Evolutionary conservation across 1,140 invertebrate species (phyloP).

Genomic region (Macrobrachium rosenbergii): DNA sequence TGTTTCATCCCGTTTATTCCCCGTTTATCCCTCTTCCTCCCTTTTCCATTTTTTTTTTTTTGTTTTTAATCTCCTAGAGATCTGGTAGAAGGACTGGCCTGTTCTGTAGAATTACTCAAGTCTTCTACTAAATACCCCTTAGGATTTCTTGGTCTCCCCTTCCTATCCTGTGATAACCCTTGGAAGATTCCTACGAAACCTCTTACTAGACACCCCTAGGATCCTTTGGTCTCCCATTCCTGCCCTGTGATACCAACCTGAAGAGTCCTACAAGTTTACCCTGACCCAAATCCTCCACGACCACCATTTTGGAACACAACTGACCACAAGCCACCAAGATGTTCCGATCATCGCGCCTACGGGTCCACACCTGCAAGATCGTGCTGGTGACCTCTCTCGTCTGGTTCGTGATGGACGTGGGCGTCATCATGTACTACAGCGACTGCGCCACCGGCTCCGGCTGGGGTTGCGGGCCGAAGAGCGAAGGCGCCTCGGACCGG

Average conservation of each 20-base stretch:
- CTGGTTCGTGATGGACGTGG: constrained; percentile 94
- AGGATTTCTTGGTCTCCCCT: no score
- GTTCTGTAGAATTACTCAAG: not conserved
- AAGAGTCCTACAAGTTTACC: not conserved
- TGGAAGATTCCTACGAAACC: no score
- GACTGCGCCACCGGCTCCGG: constrained; percentile 76
- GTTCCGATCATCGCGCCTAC: constrained; percentile 83
- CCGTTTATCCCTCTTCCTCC: not conserved
- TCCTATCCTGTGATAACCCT: no score
- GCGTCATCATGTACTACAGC: constrained; percentile 92
- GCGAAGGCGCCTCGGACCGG: constrained; percentile 62
- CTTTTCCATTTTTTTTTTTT: not conserved
- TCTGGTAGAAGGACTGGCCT: not conserved
- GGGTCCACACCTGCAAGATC: constrained; percentile 88
- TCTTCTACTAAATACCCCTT: not conserved
- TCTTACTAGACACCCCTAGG: no score
- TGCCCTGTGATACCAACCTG: no score
- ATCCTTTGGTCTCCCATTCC: no score
- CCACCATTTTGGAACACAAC: not conserved
- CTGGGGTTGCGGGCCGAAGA: constrained; percentile 56
- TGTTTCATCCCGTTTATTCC: not conserved
- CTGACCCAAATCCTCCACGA: not conserved
- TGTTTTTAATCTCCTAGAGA: constrained; percentile 3
- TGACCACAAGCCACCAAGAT: constrained; percentile 38
- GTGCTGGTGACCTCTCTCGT: constrained; percentile 94